Evolutionary conservation across 1,140 invertebrate species (phyloP), one percentile per base, ranked within the genome.

Genomic region (Ostrea denselamellosa): DNA sequence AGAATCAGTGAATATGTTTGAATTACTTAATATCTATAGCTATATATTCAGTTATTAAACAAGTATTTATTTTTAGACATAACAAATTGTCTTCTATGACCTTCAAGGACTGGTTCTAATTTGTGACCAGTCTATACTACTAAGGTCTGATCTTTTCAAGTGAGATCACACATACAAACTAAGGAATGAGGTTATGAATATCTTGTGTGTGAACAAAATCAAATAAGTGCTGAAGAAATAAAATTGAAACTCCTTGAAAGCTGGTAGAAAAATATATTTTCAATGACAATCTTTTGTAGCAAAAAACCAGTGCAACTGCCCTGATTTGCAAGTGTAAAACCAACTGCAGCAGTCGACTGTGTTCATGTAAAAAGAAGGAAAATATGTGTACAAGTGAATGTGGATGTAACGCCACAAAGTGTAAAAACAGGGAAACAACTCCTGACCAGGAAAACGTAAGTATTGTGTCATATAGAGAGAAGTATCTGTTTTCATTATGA

Each of bases 301-400:
- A 81, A 81, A 81, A 84, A 83, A 28, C 52, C 22, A 88, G 44
- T 53, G 34, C 65, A 8, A 87, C 88, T 19, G 51, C 85, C 22
- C 81, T 88, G 14, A 65, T 71, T 28, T 90, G 91, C 65, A 85
- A 83, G 14, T 92, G 91, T 85, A 91, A 88, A 22, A 86, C 77
- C 10, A 88, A 86, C 56, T 91, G 91, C 85, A 22, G 44, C 1
- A 90, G 19, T 44, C 90, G 89, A 71, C 62, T 77, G 5, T 92
- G 91, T 85, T 82, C 83, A 2, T 92, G 91, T 81, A 28, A 25
- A 10, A 91, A 91, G 83, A 85, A 82, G 22, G 86, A 82, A 4
- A 52, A 77, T 8, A 28, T 62, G 2, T 92, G 91, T 62, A 56
- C 28, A 9, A 82, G 83, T 22, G 51, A 51, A 44, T 92, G 91